phyloP scores from a whole-genome alignment of 1,140 invertebrate species.

The Zophobas morio region DNA sequence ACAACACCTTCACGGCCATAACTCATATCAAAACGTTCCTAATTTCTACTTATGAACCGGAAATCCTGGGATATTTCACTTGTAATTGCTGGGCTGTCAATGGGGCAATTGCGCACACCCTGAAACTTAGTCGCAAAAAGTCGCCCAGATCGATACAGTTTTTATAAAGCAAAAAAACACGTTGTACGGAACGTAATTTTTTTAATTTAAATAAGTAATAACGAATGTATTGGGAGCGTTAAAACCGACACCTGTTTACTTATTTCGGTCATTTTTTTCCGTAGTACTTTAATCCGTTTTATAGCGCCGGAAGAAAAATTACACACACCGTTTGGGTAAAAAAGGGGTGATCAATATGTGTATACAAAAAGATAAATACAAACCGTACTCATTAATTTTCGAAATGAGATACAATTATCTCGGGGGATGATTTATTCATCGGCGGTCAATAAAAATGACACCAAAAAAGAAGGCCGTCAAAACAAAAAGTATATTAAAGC shows the following conservation, averaged over 20 bases:
- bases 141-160: not conserved
- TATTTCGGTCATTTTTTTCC: too few relatives aligned
- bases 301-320: not conserved
- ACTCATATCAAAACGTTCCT: conserved; percentile 19
- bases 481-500: too few relatives aligned
- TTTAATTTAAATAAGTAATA: too few relatives aligned
- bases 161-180: too few relatives aligned
- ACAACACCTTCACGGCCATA: conserved; percentile 26
- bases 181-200: too few relatives aligned
- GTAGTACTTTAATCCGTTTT: too few relatives aligned
- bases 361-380: not conserved
- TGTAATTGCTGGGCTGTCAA: conserved; percentile 32
- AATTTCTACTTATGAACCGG: conserved; percentile 35
- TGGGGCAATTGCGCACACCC: conserved; percentile 29
- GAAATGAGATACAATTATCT: conserved; percentile 18
- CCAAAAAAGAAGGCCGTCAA: not conserved
- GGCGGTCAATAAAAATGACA: not conserved
- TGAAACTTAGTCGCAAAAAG: not conserved
- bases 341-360: not conserved
- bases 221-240: too few relatives aligned
- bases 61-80: conserved; percentile 36
- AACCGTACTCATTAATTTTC: conserved; percentile 15
- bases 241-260: too few relatives aligned
- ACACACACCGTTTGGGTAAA: not conserved
- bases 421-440: conserved; percentile 3